Evolutionary conservation across 2,888 invertebrate genomes (phyloP), one percentile per base, ranked within the genome.

Genomic region (Ectemnius continuus): DNA sequence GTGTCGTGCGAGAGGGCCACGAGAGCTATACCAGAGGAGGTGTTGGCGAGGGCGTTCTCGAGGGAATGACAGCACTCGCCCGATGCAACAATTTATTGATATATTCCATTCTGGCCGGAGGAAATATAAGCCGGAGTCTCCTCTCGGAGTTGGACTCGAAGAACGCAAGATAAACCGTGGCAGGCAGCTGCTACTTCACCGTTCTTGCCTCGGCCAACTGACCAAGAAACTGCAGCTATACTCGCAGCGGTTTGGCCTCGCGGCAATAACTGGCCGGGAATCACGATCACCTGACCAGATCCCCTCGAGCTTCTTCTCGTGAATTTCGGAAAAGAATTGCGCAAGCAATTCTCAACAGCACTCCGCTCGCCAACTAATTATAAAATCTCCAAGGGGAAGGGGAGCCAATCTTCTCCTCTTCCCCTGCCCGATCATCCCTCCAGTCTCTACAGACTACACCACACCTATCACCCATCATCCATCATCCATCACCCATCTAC

Each of bases 81-180:
- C 87, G 85, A 71, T 86, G 80, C 57, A 88, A 72, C 36, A 88
- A 75, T 61, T 84, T 86, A 82, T 87, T 87, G 70, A 88, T 87
- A 69, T 86, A 88, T 45, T 88, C 87, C 88, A 88, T 88, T 36
- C 36, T 36, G 11, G 11, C 36, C 11, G 36, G 36, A 6, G 8
- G 1, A 6, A 36, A 11, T 36, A n/a, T n/a, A n/a, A n/a, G n/a
- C n/a, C n/a, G n/a, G 36, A 36, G 36, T 1, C 36, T 23, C 3
- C 23, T 3, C 3, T 23, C 23, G 23, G 23, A 36, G 6, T 6
- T 11, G 36, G 36, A 36, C 8, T 36, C 8, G 11, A 36, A 6
- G 36, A 36, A 36, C 1, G 36, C 36, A 36, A 36, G 8, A 8
- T 11, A 4, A 61, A 13, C 61, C 47, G 23, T 23, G 45, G 60